These are phyloP conservation scores for Drosophila kambysellisi DNA, from an alignment of 2,888 invertebrate species.

Conservation along the genomic window DNA sequence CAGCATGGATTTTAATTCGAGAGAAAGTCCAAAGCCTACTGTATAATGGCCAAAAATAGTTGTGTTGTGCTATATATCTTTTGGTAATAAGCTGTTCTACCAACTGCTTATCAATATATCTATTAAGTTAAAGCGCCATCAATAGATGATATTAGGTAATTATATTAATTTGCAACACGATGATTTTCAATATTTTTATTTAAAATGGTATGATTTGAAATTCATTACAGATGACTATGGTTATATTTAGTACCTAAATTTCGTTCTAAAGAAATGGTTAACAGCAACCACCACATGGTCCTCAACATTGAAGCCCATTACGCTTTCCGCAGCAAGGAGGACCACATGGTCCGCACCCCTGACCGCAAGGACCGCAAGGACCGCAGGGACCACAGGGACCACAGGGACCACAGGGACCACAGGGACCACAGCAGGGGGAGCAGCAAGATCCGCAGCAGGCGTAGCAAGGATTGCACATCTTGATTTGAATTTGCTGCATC, in stretches of 20 bases:
- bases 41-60: too few species aligned
- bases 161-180: not conserved
- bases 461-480: constrained; percentile 52
- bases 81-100: not conserved
- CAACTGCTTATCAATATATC: not conserved
- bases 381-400: constrained; percentile 21
- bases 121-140: too few species aligned
- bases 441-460: constrained; percentile 36
- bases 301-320: constrained; percentile 17
- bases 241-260: constrained; percentile 1
- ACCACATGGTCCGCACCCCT: constrained; percentile 2
- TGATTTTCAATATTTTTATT: not conserved
- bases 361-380: constrained; percentile 21
- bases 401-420: constrained; percentile 17
- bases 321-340: constrained; percentile 9
- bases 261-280: constrained; percentile 18
- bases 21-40: constrained; percentile 21
- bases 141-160: not conserved
- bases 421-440: constrained; percentile 31
- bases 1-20: not conserved
- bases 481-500: constrained; percentile 1
- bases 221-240: not conserved
- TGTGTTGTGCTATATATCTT: not conserved
- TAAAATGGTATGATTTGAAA: not conserved
- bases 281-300: constrained; percentile 6